phyloP scores from a whole-genome alignment of 64 coral and sea anemone genomes.

The Platygyra sinensis region DNA sequence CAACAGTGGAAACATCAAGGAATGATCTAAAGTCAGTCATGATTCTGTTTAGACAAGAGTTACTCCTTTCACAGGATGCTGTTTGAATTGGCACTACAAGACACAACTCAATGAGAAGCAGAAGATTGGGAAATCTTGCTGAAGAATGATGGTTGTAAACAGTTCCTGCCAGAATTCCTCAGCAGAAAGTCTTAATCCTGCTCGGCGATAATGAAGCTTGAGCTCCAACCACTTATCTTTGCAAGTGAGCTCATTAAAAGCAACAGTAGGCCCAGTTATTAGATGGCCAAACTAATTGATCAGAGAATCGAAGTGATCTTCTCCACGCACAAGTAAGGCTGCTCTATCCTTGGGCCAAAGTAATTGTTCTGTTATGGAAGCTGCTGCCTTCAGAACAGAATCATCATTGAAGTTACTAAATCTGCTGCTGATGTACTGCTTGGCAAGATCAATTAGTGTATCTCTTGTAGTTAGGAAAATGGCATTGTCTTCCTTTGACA shows the following conservation, averaged over 20 bases:
- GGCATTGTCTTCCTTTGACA: slow-evolving; percentile 38
- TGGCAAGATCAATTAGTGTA: slow-evolving; percentile 2
- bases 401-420: slow-evolving; percentile 43
- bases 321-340: slow-evolving; percentile 29
- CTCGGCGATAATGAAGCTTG: slow-evolving; percentile 23
- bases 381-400: slow-evolving; percentile 43
- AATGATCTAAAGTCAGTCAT: slow-evolving; percentile 36
- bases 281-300: slow-evolving; percentile 28
- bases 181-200: slow-evolving; percentile 1
- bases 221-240: slow-evolving; percentile 43
- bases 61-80: slow-evolving; percentile 30
- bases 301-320: not conserved
- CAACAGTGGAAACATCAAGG: slow-evolving; percentile 43
- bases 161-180: slow-evolving; percentile 21
- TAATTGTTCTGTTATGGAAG: slow-evolving; percentile 32
- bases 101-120: slow-evolving; percentile 52
- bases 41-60: slow-evolving; percentile 42
- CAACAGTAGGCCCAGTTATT: not conserved
- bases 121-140: slow-evolving; percentile 45
- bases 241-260: slow-evolving; percentile 27
- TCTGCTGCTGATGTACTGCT: slow-evolving; percentile 14
- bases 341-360: slow-evolving; percentile 20
- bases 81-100: slow-evolving; percentile 33
- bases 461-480: slow-evolving; percentile 33
- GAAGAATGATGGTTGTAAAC: too few species aligned